Conservation (phyloP, 2,113 vertebrate species). For the Butorides virescens region DNA sequence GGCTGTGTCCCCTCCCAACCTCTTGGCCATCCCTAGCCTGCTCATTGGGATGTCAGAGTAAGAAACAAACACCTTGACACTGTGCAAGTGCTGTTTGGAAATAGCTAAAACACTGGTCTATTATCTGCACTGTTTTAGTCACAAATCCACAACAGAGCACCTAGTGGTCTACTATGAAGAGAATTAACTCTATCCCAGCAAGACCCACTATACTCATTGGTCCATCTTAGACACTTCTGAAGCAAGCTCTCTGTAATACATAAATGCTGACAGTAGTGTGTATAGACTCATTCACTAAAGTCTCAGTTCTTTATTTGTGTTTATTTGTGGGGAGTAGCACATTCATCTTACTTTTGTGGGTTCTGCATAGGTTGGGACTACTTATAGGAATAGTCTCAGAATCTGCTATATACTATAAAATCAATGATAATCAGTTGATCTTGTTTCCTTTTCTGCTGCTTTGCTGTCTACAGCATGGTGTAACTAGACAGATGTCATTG, state of each 20-base stretch:
- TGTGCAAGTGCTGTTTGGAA: not conserved
- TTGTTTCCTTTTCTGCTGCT: not conserved
- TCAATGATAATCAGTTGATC: not conserved
- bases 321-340: not conserved
- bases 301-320: not conserved
- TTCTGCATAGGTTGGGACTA: not conserved
- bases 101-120: not conserved
- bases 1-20: not conserved
- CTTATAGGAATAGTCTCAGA: not conserved
- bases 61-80: not conserved
- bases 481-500: not conserved
- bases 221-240: not conserved
- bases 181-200: not conserved
- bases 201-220: not conserved
- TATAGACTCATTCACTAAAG: not conserved
- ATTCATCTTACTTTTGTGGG: not conserved
- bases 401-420: not conserved
- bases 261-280: not conserved
- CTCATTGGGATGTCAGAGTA: fast-evolving
- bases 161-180: not conserved
- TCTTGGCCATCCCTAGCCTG: not conserved
- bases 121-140: not conserved
- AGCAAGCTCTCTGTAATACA: not conserved
- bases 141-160: not conserved
- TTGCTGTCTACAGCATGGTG: not conserved